These are phyloP conservation scores for Aurelia sp. DNA, from an alignment of 30 jellyfish, hydroid and myxozoan species.

Conservation along the genomic window DNA sequence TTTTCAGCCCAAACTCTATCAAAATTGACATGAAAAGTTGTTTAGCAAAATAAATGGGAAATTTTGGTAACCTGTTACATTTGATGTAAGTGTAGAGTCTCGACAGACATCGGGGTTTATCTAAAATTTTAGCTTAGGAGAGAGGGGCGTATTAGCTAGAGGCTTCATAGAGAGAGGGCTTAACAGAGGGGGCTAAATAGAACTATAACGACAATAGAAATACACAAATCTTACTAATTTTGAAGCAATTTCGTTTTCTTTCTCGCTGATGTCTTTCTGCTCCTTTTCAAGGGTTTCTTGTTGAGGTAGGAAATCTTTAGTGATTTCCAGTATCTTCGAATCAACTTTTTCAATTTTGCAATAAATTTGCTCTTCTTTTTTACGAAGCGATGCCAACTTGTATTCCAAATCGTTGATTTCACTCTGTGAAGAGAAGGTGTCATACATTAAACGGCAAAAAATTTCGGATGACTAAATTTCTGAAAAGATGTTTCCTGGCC, in stretches of 20 bases:
- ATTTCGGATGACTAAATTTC: no score
- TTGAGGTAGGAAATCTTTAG: slow-evolving; percentile 45
- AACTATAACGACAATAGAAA: neutral
- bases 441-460: no score
- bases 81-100: no score
- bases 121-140: neutral
- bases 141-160: no score
- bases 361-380: slow-evolving; percentile 3
- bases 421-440: slow-evolving; percentile 5
- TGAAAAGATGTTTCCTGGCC: no score
- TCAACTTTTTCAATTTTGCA: slow-evolving; percentile 40
- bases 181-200: no score
- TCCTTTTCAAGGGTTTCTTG: slow-evolving; percentile 36
- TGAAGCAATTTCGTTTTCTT: slow-evolving; percentile 19
- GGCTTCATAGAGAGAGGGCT: no score
- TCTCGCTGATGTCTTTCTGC: slow-evolving; percentile 21
- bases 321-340: slow-evolving; percentile 34
- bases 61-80: no score
- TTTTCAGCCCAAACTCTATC: no score
- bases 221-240: slow-evolving; percentile 31
- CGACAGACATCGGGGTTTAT: neutral
- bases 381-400: slow-evolving; percentile 33
- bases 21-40: no score
- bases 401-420: slow-evolving; percentile 53
- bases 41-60: no score